Conservation (phyloP, 2,888 invertebrate species). For the Itoplectis maculator region DNA sequence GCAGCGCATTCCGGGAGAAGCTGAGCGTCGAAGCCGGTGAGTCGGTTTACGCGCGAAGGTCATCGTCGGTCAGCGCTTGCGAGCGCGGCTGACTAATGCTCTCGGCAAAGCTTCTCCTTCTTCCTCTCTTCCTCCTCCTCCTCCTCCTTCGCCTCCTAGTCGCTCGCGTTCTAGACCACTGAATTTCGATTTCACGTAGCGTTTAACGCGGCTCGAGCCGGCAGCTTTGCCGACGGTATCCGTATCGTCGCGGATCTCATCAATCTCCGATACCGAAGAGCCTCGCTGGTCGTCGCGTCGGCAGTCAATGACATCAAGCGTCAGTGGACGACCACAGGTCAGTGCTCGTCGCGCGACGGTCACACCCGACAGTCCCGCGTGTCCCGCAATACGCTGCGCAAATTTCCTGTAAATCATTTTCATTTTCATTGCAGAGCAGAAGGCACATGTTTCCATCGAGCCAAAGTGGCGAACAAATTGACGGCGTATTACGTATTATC, state of each 20-base stretch:
- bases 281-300: constrained; percentile 24
- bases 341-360: constrained; percentile 30
- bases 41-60: constrained; percentile 33
- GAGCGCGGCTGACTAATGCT: neutral
- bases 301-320: constrained; percentile 71
- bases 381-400: neutral
- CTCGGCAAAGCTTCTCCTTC: neutral
- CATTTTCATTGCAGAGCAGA: constrained; percentile 62
- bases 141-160: constrained; percentile 4
- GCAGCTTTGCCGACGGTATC: constrained; percentile 39
- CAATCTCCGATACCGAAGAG: constrained; percentile 41
- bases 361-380: too few species aligned
- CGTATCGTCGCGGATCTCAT: constrained; percentile 39
- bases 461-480: constrained; percentile 71
- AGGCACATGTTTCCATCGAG: constrained; percentile 69
- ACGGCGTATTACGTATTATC: constrained; percentile 73
- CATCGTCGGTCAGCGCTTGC: neutral
- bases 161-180: constrained; percentile 39
- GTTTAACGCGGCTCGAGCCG: constrained; percentile 49
- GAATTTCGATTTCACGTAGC: constrained; percentile 54
- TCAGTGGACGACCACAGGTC: constrained; percentile 74
- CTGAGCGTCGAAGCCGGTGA: constrained; percentile 57
- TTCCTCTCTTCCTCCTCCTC: neutral
- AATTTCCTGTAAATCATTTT: constrained; percentile 25
- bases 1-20: constrained; percentile 36